Evolutionary conservation across 1,140 invertebrate species (phyloP).

Genomic region (Nomia melanderi): DNA sequence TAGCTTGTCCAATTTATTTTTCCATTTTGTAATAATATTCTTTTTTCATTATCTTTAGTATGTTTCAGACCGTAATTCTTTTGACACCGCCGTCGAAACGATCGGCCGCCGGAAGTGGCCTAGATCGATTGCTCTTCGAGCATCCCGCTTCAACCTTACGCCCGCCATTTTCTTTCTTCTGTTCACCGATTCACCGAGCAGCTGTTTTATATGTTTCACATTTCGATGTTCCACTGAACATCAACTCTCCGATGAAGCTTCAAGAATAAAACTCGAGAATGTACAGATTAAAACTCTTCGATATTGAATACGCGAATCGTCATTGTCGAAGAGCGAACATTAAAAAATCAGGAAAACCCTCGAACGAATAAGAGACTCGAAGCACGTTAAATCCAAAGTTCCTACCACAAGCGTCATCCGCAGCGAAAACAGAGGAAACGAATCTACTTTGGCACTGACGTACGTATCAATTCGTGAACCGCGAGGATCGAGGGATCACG

Average conservation of each 20-base stretch:
- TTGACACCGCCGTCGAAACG: constrained; percentile 50
- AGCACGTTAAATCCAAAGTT: too few relatives aligned
- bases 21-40: constrained; percentile 69
- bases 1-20: constrained; percentile 67
- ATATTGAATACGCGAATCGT: too few relatives aligned
- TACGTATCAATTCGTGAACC: constrained; percentile 6
- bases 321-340: too few relatives aligned
- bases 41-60: constrained; percentile 75
- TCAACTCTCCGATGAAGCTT: too few relatives aligned
- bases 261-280: too few relatives aligned
- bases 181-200: too few relatives aligned
- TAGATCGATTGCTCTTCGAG: not conserved
- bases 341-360: too few relatives aligned
- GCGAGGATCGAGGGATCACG: not conserved
- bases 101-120: constrained; percentile 61
- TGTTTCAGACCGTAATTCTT: constrained; percentile 74
- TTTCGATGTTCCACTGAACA: too few relatives aligned
- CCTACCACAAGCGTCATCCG: too few relatives aligned
- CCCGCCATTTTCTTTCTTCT: not conserved
- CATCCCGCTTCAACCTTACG: not conserved
- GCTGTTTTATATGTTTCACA: too few relatives aligned
- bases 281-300: too few relatives aligned
- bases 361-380: too few relatives aligned
- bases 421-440: not conserved
- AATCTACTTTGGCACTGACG: constrained; percentile 44